Base-by-base conservation (phyloP, 2,888 invertebrate species). In the Patella caerulea region DNA sequence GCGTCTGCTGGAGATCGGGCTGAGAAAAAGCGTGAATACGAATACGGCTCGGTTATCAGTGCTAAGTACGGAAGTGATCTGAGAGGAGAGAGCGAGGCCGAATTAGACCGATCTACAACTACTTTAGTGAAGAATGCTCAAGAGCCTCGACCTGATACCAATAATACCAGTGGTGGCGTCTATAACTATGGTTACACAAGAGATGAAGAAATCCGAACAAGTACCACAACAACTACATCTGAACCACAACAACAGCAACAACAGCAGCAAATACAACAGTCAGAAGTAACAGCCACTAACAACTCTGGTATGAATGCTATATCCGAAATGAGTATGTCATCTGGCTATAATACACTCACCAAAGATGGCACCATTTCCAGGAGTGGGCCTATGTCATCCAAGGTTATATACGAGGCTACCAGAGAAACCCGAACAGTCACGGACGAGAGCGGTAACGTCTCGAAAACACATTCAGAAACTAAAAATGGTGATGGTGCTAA, bases 351-450 rank as follows among this genome's bases (percentile, higher is more conserved):
- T 9, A 65, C 65, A 19, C n/a, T 65, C 0, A 19, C 65, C 65
- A 65, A 65, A 9, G 65, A 65, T 19, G 65, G 65, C 11, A 65
- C 65, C n/a, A 15, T 65, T 19, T 9, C 65, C 19, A 65, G 19
- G 12, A 45, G 45, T 45, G 45, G 45, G 45, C 65, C 65, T 11
- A 65, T 65, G 65, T 65, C 65, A 19, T 65, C 65, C 2, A 65
- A 65, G 12, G 65, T 65, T 19, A 65, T 65, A n/a, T 65, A 65
- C 65, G 65, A 65, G 4, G 65, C 65, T 11, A 65, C 65, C 19
- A n/a, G 65, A 65, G 65, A 65, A 19, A 65, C 65, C 3, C n/a
- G 65, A 65, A 65, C 65, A 65, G 65, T 65, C 65, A 65, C 65
- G n/a, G 65, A 65, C 65, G 65, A 65, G 19, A 65, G 65, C 12